Conservation (phyloP, 2,797 vertebrate genomes). For the Moxostoma hubbsi region DNA sequence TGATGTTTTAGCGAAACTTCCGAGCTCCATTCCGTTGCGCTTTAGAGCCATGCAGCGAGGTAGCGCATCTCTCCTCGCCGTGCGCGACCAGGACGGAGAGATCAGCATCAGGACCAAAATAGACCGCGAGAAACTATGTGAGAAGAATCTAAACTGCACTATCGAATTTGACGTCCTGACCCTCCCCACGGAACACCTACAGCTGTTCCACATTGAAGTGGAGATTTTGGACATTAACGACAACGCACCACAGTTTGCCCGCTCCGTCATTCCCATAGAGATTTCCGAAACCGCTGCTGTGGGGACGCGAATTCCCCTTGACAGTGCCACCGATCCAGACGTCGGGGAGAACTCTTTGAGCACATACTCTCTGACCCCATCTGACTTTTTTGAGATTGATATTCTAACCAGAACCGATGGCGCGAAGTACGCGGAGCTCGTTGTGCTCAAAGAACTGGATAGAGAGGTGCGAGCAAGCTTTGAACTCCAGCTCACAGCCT, state of each 20-base stretch:
- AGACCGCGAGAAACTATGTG: slow-evolving; percentile 94
- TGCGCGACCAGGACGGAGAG: slow-evolving; percentile 92
- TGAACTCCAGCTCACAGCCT: slow-evolving; percentile 91
- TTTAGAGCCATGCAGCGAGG: slow-evolving; percentile 93
- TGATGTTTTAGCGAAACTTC: slow-evolving; percentile 87
- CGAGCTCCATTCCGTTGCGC: slow-evolving; percentile 85
- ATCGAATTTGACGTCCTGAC: slow-evolving; percentile 96
- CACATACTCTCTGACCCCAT: slow-evolving; percentile 88
- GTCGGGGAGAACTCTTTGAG: slow-evolving; percentile 93
- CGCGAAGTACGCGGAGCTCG: slow-evolving; percentile 91
- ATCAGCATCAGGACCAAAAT: slow-evolving; percentile 92
- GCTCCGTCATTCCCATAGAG: slow-evolving; percentile 90
- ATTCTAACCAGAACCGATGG: slow-evolving; percentile 92
- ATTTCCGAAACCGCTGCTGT: slow-evolving; percentile 94
- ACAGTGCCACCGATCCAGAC: slow-evolving; percentile 94
- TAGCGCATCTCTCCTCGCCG: slow-evolving; percentile 82
- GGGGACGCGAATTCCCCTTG: slow-evolving; percentile 92
- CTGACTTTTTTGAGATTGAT: slow-evolving; percentile 89
- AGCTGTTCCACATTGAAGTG: slow-evolving; percentile 94
- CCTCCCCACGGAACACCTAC: slow-evolving; percentile 93
- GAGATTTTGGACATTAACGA: slow-evolving; percentile 97
- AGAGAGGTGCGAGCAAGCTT: slow-evolving; percentile 88
- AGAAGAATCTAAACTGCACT: slow-evolving; percentile 93
- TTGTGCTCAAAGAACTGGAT: slow-evolving; percentile 91
- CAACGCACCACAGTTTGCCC: slow-evolving; percentile 92